phyloP scores from a whole-genome alignment of 2,113 vertebrate species.

The Lota lota region DNA sequence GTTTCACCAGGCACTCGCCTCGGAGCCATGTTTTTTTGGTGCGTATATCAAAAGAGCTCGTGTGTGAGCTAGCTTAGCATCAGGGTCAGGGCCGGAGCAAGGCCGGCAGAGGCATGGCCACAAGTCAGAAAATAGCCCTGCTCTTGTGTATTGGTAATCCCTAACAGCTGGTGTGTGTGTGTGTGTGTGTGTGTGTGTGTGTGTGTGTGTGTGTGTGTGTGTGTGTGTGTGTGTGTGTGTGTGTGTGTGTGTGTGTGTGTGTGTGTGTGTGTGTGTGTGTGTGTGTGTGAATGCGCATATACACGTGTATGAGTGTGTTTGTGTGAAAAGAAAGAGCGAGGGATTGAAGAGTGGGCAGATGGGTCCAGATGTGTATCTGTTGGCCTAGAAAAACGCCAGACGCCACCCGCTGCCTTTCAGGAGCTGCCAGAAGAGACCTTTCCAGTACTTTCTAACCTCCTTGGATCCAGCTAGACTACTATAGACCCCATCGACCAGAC shows the following conservation, averaged over 20 bases:
- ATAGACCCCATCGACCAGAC: too few relatives aligned
- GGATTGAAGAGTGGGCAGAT: conserved; percentile 52
- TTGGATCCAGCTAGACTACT: conserved; percentile 17
- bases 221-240: conserved; percentile 12
- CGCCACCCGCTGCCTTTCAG: conserved; percentile 58
- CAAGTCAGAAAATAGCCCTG: conserved; percentile 43
- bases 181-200: conserved; percentile 10
- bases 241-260: neutral
- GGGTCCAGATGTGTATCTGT: conserved; percentile 68
- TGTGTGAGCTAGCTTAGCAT: conserved; percentile 29
- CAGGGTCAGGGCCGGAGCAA: conserved; percentile 46
- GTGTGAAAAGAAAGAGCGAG: conserved; percentile 2
- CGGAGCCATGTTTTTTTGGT: neutral
- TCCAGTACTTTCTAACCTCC: conserved; percentile 52
- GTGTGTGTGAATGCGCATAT: neutral
- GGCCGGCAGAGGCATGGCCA: conserved; percentile 47
- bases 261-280: conserved; percentile 22
- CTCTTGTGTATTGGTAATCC: conserved; percentile 59
- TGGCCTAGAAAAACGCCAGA: conserved; percentile 71
- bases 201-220: conserved; percentile 22
- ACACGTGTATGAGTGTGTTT: conserved; percentile 1
- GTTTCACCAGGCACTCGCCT: too few relatives aligned
- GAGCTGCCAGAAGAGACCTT: conserved; percentile 58
- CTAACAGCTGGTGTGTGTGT: conserved; percentile 63
- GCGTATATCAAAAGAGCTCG: too few relatives aligned